Evolutionary conservation across 2,888 invertebrate genomes (phyloP).

Genomic region (Xestia ashworthii): DNA sequence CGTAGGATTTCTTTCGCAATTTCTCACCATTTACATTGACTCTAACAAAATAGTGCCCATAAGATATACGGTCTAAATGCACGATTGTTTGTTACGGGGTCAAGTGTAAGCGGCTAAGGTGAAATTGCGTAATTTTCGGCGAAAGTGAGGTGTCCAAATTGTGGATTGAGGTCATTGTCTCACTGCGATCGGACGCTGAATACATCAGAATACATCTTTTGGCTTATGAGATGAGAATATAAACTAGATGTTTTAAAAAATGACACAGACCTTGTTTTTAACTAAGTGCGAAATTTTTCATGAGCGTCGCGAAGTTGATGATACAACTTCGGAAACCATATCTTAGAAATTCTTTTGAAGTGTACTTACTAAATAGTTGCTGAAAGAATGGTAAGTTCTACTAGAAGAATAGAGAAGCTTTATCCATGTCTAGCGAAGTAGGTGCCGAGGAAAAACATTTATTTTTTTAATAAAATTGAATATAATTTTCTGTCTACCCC

Average conservation of each 20-base stretch:
- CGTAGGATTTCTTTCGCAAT: slow-evolving; percentile 48
- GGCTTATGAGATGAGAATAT: slow-evolving; percentile 53
- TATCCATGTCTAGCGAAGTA: slow-evolving; percentile 1
- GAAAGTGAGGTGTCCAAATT: slow-evolving; percentile 87
- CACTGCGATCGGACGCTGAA: slow-evolving; percentile 74
- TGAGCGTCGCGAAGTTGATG: not conserved
- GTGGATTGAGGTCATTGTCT: slow-evolving; percentile 89
- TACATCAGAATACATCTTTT: slow-evolving; percentile 61
- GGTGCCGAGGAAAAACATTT: not conserved
- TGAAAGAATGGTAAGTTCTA: not conserved
- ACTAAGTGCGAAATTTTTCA: not conserved
- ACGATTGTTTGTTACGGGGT: slow-evolving; percentile 76
- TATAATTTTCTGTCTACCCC: not conserved
- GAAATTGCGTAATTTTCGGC: slow-evolving; percentile 86
- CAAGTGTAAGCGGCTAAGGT: slow-evolving; percentile 89
- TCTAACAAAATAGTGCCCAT: slow-evolving; percentile 50
- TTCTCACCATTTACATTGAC: slow-evolving; percentile 8
- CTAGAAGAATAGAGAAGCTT: not conserved
- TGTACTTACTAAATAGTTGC: not conserved
- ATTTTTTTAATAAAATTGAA: not conserved
- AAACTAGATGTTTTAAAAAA: slow-evolving; percentile 36
- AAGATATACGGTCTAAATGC: slow-evolving; percentile 46
- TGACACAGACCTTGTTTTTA: slow-evolving; percentile 16
- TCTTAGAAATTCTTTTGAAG: slow-evolving; percentile 25
- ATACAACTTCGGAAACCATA: slow-evolving; percentile 18